Evolutionary conservation across 2,888 invertebrate genomes (phyloP).

Genomic region (Hirtodrosophila histrioides): DNA sequence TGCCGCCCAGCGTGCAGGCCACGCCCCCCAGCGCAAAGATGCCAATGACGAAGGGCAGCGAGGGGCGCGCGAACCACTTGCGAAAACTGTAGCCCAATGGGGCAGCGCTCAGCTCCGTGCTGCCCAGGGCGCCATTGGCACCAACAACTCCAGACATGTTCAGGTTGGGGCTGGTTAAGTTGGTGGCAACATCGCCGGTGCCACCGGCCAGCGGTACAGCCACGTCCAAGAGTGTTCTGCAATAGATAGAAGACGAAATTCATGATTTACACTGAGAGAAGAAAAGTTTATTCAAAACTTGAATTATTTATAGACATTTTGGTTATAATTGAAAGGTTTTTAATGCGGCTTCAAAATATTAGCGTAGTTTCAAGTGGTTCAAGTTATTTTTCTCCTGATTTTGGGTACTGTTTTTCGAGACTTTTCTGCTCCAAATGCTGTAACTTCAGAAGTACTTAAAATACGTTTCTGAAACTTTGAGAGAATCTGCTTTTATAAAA

Average conservation of each 20-base stretch:
- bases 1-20: slow-evolving; percentile 83
- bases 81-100: slow-evolving; percentile 63
- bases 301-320: not conserved
- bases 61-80: slow-evolving; percentile 83
- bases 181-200: slow-evolving; percentile 33
- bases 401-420: too few relatives aligned
- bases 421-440: too few relatives aligned
- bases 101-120: slow-evolving; percentile 19
- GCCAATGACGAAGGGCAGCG: slow-evolving; percentile 83
- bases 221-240: slow-evolving; percentile 59
- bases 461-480: too few relatives aligned
- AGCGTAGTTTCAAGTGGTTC: not conserved
- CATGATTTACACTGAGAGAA: slow-evolving; percentile 10
- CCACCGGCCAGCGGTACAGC: slow-evolving; percentile 58
- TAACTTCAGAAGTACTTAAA: too few relatives aligned
- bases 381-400: too few relatives aligned
- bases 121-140: slow-evolving; percentile 16
- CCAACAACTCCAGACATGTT: slow-evolving; percentile 33
- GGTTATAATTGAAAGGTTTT: too few relatives aligned
- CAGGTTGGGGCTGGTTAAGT: slow-evolving; percentile 28
- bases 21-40: slow-evolving; percentile 83
- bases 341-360: not conserved
- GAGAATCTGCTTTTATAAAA: too few relatives aligned
- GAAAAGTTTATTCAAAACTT: not conserved
- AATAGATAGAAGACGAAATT: slow-evolving; percentile 9